phyloP scores from a whole-genome alignment of 2,797 vertebrate species.

The Protonibea diacanthus region DNA sequence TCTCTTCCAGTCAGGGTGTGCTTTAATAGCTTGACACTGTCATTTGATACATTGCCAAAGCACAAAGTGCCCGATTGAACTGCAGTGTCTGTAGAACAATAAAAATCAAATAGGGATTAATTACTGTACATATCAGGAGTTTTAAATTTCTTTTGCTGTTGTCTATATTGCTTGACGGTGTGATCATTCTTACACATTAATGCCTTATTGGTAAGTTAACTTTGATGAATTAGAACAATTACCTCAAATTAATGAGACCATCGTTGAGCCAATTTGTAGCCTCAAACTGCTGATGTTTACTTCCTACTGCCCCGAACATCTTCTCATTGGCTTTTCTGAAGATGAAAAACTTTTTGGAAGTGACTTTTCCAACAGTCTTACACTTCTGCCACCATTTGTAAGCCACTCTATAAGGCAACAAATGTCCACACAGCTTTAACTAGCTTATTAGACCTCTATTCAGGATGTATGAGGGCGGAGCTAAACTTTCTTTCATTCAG shows the following conservation, averaged over 20 bases:
- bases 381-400: too few species aligned
- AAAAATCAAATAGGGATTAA: conserved; percentile 27
- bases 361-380: background rate
- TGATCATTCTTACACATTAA: conserved; percentile 8
- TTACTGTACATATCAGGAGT: conserved; percentile 22
- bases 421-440: background rate
- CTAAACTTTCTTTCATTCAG: too few species aligned
- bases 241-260: conserved; percentile 31
- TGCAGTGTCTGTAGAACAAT: conserved; percentile 11
- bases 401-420: background rate
- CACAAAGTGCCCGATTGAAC: background rate
- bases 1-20: background rate
- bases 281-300: background rate
- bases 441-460: background rate
- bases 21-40: conserved; percentile 13
- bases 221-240: conserved; percentile 29
- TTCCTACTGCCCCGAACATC: background rate
- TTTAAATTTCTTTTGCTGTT: background rate
- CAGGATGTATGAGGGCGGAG: background rate
- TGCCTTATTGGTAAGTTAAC: conserved; percentile 13
- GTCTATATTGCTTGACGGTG: conserved; percentile 7
- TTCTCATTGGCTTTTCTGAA: background rate
- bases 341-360: background rate
- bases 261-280: conserved; percentile 17
- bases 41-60: conserved; percentile 27